These are phyloP conservation scores for Ptychadena robeensis DNA, from an alignment of 2,797 vertebrate genomes.

Conservation along the genomic window DNA sequence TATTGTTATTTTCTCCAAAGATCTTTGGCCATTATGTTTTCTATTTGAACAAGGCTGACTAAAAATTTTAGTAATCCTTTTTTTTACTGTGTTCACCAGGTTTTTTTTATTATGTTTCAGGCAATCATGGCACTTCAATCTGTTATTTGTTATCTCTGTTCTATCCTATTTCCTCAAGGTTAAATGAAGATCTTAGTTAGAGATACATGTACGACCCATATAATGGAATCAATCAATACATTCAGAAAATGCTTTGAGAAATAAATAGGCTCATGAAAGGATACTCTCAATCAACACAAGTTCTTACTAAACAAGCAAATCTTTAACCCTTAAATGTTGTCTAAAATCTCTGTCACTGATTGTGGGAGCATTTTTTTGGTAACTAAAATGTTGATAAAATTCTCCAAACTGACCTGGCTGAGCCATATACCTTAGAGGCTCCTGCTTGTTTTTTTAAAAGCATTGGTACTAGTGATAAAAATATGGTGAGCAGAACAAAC, in stretches of 20 bases:
- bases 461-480: too few species aligned
- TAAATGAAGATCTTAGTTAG: conserved; percentile 61
- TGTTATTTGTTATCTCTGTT: conserved; percentile 58
- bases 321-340: conserved; percentile 46
- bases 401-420: too few species aligned
- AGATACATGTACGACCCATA: conserved; percentile 59
- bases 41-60: not conserved
- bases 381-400: not conserved
- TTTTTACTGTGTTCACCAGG: conserved; percentile 19
- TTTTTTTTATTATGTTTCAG: conserved; percentile 16
- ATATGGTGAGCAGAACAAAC: too few species aligned
- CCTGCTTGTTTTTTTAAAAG: not conserved
- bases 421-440: not conserved
- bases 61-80: conserved; percentile 28
- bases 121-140: conserved; percentile 57
- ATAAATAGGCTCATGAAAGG: conserved; percentile 59
- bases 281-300: conserved; percentile 60
- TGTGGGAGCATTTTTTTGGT: not conserved
- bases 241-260: conserved; percentile 55
- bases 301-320: conserved; percentile 42
- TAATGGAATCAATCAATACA: conserved; percentile 61
- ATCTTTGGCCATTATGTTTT: conserved; percentile 26
- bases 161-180: conserved; percentile 62
- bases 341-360: not conserved
- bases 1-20: not conserved